phyloP scores from a whole-genome alignment of 2,113 vertebrate species.

The Oceanodroma tethys region DNA sequence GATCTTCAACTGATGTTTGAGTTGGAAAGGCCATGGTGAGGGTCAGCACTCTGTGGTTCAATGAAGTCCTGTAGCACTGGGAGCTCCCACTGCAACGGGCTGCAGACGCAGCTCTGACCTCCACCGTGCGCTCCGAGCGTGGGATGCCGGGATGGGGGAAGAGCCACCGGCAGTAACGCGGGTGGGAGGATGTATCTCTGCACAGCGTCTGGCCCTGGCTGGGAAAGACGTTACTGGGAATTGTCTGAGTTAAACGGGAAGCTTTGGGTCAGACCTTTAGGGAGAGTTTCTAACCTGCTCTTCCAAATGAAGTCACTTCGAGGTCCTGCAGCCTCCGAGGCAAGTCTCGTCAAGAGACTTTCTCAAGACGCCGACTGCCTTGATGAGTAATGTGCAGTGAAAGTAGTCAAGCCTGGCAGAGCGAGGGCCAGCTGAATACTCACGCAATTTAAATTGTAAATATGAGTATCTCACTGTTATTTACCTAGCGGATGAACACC shows the following conservation, averaged over 20 bases:
- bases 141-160: background rate
- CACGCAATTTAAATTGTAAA: background rate
- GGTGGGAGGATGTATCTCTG: background rate
- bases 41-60: background rate
- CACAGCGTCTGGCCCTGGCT: background rate
- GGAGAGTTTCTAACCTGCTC: background rate
- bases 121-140: accelerated
- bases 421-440: background rate
- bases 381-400: accelerated
- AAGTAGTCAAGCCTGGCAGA: background rate
- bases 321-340: background rate
- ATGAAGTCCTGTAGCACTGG: background rate
- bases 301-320: background rate
- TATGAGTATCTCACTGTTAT: background rate
- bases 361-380: background rate
- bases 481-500: background rate
- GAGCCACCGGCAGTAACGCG: background rate
- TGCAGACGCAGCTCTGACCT: background rate
- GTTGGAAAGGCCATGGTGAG: background rate
- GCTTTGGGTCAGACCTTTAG: background rate
- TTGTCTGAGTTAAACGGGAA: background rate
- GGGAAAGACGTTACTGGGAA: background rate
- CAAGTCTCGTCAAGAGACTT: background rate
- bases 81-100: background rate
- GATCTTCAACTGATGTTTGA: background rate